Evolutionary conservation across 1,140 invertebrate species (phyloP), one percentile per base, ranked within the genome.

Genomic region (Drosophila guanche): DNA sequence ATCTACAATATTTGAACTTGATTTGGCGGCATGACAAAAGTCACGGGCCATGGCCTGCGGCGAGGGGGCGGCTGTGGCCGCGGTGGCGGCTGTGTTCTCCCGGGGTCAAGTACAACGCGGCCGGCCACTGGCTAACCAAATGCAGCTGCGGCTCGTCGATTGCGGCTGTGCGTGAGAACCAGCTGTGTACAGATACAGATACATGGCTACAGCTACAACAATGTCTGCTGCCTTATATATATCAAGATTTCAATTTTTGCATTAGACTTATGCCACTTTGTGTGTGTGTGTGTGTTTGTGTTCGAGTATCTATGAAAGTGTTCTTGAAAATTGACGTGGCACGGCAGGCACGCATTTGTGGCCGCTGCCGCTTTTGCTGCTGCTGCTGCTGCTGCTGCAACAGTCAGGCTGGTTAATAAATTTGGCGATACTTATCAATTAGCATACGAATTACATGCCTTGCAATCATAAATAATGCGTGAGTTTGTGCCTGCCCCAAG

Each of bases 391-490:
- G 53, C 51, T 60, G 51, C 8, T 41, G 52, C 33, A 12, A 37
- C 33, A 37, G 60, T 55, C 78, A 60, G 71, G 81, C 74, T 75
- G 83, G 83, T 78, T 88, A 89, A 90, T 89, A 89, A 89, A 89
- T 89, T 89, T 89, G 56, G 50, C 83, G 86, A 89, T 89, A 89
- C 75, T 90, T 90, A 90, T 90, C 86, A 88, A 90, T 90, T 90
- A 90, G 80, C 80, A 89, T 90, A 90, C 86, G 86, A 86, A 85
- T 90, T 90, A 90, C 86, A 90, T 90, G 86, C 78, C 81, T 89
- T 90, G 81, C 78, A 89, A 90, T 90, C 81, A 90, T 90, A 90
- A 90, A 90, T 90, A 90, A 89, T 90, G 86, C 86, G 86, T 89
- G 76, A 76, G 73, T 71, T 78, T 77, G 52, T 60, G 70, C 48